phyloP scores from a whole-genome alignment of 2,113 vertebrate species.

The Aythya baeri region DNA sequence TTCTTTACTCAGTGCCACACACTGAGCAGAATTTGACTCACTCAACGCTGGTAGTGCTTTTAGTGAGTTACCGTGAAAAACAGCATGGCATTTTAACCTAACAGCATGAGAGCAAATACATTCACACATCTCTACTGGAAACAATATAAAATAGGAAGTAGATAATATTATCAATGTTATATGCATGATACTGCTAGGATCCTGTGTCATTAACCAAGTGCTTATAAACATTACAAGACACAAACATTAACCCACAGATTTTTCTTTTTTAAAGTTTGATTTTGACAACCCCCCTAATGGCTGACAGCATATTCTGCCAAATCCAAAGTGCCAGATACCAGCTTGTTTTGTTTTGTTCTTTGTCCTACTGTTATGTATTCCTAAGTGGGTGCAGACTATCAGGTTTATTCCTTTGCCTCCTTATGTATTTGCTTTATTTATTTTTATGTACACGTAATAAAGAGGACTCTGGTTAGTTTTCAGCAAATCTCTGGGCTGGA shows the following conservation, averaged over 20 bases:
- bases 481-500: background rate
- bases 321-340: background rate
- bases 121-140: conserved; percentile 9
- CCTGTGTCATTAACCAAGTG: background rate
- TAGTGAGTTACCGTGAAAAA: conserved; percentile 41
- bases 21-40: conserved; percentile 51
- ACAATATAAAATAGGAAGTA: conserved; percentile 21
- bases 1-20: conserved; percentile 8
- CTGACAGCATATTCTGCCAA: background rate
- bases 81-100: conserved; percentile 51
- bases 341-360: conserved; percentile 11
- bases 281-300: background rate
- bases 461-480: background rate
- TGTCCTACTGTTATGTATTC: background rate
- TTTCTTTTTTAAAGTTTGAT: background rate
- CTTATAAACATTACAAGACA: conserved; percentile 31
- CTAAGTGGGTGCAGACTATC: background rate
- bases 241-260: background rate
- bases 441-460: background rate
- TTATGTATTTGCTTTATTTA: background rate
- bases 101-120: conserved; percentile 21
- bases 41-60: background rate
- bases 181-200: background rate
- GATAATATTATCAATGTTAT: background rate
- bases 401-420: background rate